Evolutionary conservation across 2,888 invertebrate genomes (phyloP).

Genomic region (Nipponacmea schrenckii): DNA sequence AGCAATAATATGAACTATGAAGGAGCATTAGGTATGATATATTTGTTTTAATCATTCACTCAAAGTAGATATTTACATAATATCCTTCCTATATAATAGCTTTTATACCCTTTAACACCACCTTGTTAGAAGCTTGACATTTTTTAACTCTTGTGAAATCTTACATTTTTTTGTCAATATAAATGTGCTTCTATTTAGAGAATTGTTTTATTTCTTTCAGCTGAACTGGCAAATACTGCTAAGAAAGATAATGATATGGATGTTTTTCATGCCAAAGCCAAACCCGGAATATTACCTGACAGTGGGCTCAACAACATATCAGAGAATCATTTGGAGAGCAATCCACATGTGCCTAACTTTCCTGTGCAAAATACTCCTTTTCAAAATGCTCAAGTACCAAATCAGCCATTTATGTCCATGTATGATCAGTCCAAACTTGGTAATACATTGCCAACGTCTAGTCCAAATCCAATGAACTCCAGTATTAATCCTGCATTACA

Average conservation of each 20-base stretch:
- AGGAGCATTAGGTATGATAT: constrained; percentile 62
- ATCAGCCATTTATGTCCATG: constrained; percentile 55
- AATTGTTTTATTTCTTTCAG: constrained; percentile 44
- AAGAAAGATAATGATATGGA: constrained; percentile 54
- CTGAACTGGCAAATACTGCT: constrained; percentile 55
- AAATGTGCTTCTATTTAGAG: not conserved
- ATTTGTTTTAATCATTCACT: too few relatives aligned
- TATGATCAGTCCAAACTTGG: constrained; percentile 61
- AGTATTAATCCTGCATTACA: constrained; percentile 74
- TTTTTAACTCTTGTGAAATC: too few relatives aligned
- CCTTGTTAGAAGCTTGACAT: too few relatives aligned
- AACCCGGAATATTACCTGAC: constrained; percentile 45
- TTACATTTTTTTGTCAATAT: too few relatives aligned
- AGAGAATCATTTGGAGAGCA: constrained; percentile 60
- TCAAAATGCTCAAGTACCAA: constrained; percentile 64
- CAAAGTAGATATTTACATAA: too few relatives aligned
- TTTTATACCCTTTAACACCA: too few relatives aligned
- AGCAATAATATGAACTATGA: constrained; percentile 85
- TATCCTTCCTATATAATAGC: too few relatives aligned
- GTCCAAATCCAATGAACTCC: constrained; percentile 70
- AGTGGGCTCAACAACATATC: constrained; percentile 55
- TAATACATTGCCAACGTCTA: constrained; percentile 70
- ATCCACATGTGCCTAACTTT: constrained; percentile 64
- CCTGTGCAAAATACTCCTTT: constrained; percentile 66
- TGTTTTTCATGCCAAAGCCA: constrained; percentile 46